phyloP scores from a whole-genome alignment of 2,113 vertebrate genomes.

The Spilogale gracilis region DNA sequence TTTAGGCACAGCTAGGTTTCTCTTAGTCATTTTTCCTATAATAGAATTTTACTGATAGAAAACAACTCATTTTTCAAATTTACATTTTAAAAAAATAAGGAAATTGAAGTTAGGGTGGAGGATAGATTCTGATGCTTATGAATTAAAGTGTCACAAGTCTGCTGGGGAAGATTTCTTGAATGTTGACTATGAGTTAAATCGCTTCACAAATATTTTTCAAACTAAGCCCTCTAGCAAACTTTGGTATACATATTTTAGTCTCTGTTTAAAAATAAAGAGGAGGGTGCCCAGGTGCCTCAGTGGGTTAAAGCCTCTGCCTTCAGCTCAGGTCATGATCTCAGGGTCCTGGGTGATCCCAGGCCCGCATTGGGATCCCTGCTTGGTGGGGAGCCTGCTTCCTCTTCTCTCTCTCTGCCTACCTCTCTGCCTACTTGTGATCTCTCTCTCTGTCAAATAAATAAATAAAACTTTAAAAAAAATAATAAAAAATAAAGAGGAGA shows the following conservation, averaged over 20 bases:
- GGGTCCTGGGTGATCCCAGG: no score
- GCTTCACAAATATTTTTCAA: neutral
- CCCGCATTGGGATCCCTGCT: no score
- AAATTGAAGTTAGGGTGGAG: neutral
- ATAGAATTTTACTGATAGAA: neutral
- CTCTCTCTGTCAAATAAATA: no score
- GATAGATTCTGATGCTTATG: neutral
- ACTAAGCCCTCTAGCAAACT: neutral
- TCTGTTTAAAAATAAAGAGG: slow-evolving; percentile 19
- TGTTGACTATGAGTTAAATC: neutral
- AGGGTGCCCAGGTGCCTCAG: no score
- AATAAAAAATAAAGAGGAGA: neutral
- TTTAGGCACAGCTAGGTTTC: neutral
- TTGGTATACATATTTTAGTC: neutral
- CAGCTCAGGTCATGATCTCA: no score
- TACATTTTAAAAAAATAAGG: neutral
- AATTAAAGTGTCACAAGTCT: neutral
- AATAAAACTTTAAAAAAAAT: no score
- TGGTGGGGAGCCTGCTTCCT: no score
- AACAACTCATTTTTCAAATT: neutral
- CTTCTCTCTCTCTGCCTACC: no score
- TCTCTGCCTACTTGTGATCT: no score
- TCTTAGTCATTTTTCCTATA: slow-evolving; percentile 20
- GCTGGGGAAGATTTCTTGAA: neutral
- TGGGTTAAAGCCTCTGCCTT: no score